phyloP scores from a whole-genome alignment of 2,113 vertebrate species.

The Thermophis baileyi region DNA sequence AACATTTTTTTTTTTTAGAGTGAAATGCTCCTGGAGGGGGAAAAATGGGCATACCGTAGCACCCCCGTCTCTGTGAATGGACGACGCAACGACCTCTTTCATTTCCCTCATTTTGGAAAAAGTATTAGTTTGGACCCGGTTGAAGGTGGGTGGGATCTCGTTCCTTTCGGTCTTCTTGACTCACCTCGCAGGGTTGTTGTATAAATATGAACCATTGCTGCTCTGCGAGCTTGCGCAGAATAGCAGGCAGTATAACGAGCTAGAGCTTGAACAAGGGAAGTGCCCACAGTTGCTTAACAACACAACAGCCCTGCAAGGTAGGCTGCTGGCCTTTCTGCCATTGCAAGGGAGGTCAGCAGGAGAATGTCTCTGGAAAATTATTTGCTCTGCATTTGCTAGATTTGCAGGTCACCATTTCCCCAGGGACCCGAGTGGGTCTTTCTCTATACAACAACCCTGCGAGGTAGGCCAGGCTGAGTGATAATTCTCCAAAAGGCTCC shows the following conservation, averaged over 20 bases:
- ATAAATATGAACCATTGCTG: not conserved
- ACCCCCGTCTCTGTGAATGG: not conserved
- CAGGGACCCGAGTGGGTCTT: too few species aligned
- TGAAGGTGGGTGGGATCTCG: not conserved
- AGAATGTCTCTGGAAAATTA: not conserved
- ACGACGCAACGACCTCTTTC: not conserved
- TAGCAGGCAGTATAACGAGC: not conserved
- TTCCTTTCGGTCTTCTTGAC: not conserved
- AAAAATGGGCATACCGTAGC: not conserved
- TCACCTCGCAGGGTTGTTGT: not conserved
- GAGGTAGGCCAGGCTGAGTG: not conserved
- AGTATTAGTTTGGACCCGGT: not conserved
- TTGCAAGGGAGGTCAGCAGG: not conserved
- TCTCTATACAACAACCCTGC: not conserved
- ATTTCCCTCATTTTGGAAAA: not conserved
- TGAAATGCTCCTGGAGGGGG: not conserved
- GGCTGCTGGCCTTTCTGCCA: not conserved
- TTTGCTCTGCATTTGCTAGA: not conserved
- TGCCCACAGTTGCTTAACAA: not conserved
- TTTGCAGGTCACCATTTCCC: not conserved
- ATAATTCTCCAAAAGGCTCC: not conserved
- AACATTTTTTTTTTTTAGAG: too few species aligned
- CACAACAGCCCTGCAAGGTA: not conserved
- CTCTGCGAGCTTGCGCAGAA: not conserved
- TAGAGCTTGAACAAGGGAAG: not conserved